These are phyloP conservation scores for Ptiloglossa arizonensis DNA, from an alignment of 1,140 invertebrate species.

Conservation along the genomic window DNA sequence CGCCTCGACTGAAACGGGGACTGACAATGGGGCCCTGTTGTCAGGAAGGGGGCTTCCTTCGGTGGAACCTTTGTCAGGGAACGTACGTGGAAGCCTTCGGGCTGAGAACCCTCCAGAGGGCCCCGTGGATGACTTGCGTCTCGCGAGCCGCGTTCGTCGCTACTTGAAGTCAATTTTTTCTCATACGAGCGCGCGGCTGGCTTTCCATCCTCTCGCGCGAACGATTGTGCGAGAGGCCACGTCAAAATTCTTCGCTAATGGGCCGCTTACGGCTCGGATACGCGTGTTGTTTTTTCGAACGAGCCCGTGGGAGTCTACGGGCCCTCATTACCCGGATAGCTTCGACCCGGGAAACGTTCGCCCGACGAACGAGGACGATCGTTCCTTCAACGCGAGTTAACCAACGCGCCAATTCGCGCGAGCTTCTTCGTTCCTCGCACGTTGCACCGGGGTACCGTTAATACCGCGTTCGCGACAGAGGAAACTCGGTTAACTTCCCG, in stretches of 20 bases:
- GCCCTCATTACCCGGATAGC: constrained; percentile 54
- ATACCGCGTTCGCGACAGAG: too few species aligned
- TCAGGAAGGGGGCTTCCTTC: constrained; percentile 70
- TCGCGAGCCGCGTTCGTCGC: constrained; percentile 68
- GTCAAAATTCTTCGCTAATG: constrained; percentile 76
- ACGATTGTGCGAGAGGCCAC: constrained; percentile 68
- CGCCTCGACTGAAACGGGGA: constrained; percentile 56
- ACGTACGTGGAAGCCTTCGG: constrained; percentile 62
- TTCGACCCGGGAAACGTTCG: constrained; percentile 35
- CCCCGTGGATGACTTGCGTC: constrained; percentile 74
- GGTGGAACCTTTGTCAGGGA: constrained; percentile 69
- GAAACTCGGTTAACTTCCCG: too few species aligned
- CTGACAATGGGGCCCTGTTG: constrained; percentile 73
- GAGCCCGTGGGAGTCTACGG: constrained; percentile 38
- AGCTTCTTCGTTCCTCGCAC: too few species aligned
- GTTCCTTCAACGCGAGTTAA: background rate
- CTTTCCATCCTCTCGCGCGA: constrained; percentile 51
- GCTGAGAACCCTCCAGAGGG: constrained; percentile 64
- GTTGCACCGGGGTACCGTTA: too few species aligned
- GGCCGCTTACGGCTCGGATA: constrained; percentile 62
- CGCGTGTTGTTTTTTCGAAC: constrained; percentile 51
- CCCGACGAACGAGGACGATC: background rate
- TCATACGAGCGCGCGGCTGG: constrained; percentile 1
- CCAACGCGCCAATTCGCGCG: background rate
- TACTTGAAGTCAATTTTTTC: constrained; percentile 74